Evolutionary conservation across 2,797 vertebrate species (phyloP).

Genomic region (Parambassis ranga): DNA sequence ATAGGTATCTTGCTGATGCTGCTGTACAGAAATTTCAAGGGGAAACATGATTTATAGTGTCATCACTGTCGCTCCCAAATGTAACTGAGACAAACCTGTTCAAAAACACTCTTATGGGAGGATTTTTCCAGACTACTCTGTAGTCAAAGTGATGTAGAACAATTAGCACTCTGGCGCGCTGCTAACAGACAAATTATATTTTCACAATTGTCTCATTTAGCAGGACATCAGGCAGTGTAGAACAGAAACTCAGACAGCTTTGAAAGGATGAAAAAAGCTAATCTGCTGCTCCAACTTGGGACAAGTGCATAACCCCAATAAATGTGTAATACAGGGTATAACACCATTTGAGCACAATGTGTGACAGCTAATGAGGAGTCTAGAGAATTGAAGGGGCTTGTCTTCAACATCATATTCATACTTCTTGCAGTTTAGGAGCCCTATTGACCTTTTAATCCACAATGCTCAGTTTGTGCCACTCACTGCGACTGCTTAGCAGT

Average conservation of each 20-base stretch:
- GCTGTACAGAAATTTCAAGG: conserved; percentile 1
- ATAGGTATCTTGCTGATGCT: conserved; percentile 19
- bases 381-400: conserved; percentile 26
- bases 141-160: background rate
- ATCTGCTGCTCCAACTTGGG: background rate
- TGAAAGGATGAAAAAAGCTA: background rate
- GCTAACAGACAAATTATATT: background rate
- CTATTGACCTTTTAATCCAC: conserved; percentile 59
- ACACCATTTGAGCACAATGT: conserved; percentile 8
- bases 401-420: conserved; percentile 30
- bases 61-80: background rate
- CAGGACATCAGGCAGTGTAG: background rate
- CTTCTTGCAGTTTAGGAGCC: conserved; percentile 21
- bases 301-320: conserved; percentile 15
- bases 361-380: conserved; percentile 44
- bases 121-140: background rate
- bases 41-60: conserved; percentile 7
- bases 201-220: background rate
- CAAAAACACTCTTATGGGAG: background rate
- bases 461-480: conserved; percentile 22
- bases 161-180: background rate
- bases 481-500: conserved; percentile 7
- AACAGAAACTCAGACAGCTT: background rate
- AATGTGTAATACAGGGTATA: conserved; percentile 34
- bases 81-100: background rate